A percentile compares a stretch with the other conserved stretches of the same genome.
Conservation (phyloP, 2,797 vertebrate genomes). For the Sebastes minor region DNA sequence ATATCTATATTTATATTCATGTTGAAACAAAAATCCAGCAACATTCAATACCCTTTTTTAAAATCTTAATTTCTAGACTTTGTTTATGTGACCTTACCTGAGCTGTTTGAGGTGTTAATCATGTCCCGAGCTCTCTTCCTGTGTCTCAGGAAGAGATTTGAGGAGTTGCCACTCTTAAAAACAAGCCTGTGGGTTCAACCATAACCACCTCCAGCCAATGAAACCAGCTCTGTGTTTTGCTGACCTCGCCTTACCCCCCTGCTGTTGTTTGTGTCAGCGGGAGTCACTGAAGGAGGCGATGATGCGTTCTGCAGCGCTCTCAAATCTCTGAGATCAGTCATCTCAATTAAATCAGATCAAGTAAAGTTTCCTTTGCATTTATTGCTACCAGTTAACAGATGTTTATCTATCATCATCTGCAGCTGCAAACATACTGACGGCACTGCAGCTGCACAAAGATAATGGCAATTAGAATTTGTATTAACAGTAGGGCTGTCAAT, state of each 20-base stretch:
- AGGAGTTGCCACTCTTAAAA: conserved; percentile 18
- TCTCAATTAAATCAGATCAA: background rate
- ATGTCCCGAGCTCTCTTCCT: conserved; percentile 4
- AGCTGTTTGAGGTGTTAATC: conserved; percentile 5
- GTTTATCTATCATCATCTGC: too few relatives aligned
- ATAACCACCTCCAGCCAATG: conserved; percentile 37
- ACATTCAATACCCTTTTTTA: background rate
- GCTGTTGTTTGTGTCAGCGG: background rate
- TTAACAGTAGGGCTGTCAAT: too few relatives aligned
- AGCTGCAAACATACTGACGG: too few relatives aligned
- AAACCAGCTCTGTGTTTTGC: conserved; percentile 19
- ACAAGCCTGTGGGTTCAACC: background rate
- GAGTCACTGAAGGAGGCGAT: background rate
- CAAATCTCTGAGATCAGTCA: too few relatives aligned
- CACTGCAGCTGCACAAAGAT: too few relatives aligned
- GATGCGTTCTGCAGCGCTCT: too few relatives aligned
- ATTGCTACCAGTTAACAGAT: too few relatives aligned
- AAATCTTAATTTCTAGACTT: background rate
- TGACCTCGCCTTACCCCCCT: conserved; percentile 37
- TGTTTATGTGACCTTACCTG: conserved; percentile 40
- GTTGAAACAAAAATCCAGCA: background rate
- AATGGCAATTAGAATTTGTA: too few relatives aligned
- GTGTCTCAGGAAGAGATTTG: background rate
- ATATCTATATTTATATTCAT: background rate
- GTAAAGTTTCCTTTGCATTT: background rate